phyloP scores from a whole-genome alignment of 2,888 invertebrate species.

The Nymphalis c-album region DNA sequence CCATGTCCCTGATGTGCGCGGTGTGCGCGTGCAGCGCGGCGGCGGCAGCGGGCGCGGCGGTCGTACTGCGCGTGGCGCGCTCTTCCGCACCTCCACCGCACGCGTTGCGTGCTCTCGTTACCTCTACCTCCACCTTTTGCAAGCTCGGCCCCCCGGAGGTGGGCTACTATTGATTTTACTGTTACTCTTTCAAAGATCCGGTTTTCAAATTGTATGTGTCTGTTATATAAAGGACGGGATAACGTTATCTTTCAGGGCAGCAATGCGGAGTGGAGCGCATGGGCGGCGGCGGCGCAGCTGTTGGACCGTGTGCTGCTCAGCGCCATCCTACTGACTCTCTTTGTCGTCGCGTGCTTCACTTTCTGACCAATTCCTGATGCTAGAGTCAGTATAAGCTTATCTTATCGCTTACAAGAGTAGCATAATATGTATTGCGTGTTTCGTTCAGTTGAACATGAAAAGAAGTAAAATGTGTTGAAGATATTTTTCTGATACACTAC shows the following conservation, averaged over 20 bases:
- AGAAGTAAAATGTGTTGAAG: too few relatives aligned
- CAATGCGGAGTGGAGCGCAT: constrained; percentile 51
- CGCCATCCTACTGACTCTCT: constrained; percentile 46
- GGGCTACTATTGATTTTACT: not conserved
- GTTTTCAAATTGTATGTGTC: not conserved
- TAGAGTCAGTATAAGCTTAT: not conserved
- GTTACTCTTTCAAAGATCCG: not conserved
- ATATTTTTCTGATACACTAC: too few relatives aligned
- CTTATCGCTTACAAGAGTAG: not conserved
- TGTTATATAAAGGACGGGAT: not conserved
- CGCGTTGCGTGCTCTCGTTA: constrained; percentile 46
- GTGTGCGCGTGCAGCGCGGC: constrained; percentile 51
- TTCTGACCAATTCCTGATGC: constrained; percentile 23
- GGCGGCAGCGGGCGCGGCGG: constrained; percentile 50
- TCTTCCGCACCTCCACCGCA: constrained; percentile 48
- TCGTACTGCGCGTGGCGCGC: constrained; percentile 50
- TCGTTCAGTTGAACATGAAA: too few relatives aligned
- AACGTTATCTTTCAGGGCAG: constrained; percentile 21
- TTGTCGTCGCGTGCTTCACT: constrained; percentile 42
- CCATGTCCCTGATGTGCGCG: constrained; percentile 44
- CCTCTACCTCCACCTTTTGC: constrained; percentile 46
- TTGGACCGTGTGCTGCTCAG: constrained; percentile 53
- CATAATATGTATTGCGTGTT: not conserved
- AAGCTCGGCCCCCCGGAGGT: constrained; percentile 47
- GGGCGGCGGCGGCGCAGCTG: constrained; percentile 61